Conservation (phyloP, 37 sponge, comb jelly and placozoan species). For the Cliona cf. orientalis region DNA sequence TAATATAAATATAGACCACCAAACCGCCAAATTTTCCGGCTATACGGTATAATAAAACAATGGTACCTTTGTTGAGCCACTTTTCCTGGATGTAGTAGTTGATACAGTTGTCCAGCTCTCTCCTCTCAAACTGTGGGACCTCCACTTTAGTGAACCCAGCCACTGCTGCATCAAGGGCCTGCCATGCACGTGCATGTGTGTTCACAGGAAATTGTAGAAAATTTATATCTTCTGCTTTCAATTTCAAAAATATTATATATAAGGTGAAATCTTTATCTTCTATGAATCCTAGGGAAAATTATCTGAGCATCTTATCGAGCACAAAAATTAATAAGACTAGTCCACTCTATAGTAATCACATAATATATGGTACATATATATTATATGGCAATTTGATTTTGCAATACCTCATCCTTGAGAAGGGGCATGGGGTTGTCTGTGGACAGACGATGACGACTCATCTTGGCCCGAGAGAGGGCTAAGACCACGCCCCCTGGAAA, state of each 20-base stretch:
- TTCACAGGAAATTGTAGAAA: not conserved
- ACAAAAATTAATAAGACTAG: too few species aligned
- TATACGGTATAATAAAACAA: not conserved
- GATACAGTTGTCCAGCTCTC: slow-evolving; percentile 43
- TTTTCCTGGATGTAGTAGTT: not conserved
- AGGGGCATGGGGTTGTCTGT: not conserved
- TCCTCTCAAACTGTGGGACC: not conserved
- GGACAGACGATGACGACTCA: slow-evolving; percentile 2
- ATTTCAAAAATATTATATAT: not conserved
- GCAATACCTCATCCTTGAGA: slow-evolving; percentile 41
- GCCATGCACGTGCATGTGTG: not conserved
- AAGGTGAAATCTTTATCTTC: not conserved
- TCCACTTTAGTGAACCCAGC: not conserved
- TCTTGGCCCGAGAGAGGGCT: slow-evolving; percentile 41
- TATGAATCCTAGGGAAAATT: not conserved
- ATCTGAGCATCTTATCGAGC: not conserved
- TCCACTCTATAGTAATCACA: not conserved
- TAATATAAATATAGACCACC: too few species aligned
- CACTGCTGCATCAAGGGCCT: not conserved
- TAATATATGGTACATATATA: not conserved
- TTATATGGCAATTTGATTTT: too few species aligned
- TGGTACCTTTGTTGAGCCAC: slow-evolving; percentile 47
- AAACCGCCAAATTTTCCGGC: too few species aligned
- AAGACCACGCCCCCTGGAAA: slow-evolving; percentile 48
- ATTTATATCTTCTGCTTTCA: not conserved